Evolutionary conservation across 2,888 invertebrate species (phyloP).

Genomic region (Acleris holmiana): DNA sequence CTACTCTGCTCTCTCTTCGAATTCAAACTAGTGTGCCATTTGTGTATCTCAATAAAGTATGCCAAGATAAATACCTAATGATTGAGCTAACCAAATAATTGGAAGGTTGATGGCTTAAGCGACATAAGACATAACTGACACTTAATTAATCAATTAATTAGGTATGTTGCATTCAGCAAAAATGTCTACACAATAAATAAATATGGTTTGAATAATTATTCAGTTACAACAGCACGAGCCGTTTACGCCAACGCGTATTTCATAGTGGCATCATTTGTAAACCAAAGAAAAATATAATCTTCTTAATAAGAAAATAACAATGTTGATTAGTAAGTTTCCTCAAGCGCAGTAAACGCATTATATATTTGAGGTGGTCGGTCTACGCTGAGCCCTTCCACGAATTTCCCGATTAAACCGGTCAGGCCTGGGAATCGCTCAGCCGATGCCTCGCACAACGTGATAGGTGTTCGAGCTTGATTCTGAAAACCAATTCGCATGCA

Average conservation of each 20-base stretch:
- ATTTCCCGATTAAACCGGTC: slow-evolving; percentile 72
- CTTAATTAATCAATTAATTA: slow-evolving; percentile 7
- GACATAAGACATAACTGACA: slow-evolving; percentile 19
- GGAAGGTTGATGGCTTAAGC: slow-evolving; percentile 4
- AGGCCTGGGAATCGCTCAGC: slow-evolving; percentile 57
- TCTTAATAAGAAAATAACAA: not conserved
- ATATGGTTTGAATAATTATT: slow-evolving; percentile 31
- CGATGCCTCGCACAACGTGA: slow-evolving; percentile 57
- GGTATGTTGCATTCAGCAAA: slow-evolving; percentile 14
- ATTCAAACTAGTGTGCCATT: slow-evolving; percentile 47
- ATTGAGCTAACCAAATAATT: slow-evolving; percentile 2
- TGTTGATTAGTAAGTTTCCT: slow-evolving; percentile 13
- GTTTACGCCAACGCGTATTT: slow-evolving; percentile 16
- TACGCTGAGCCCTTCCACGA: slow-evolving; percentile 65
- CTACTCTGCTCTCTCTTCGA: slow-evolving; percentile 49
- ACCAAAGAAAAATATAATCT: slow-evolving; percentile 1
- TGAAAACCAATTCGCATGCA: slow-evolving; percentile 47
- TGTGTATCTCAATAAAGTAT: slow-evolving; percentile 18
- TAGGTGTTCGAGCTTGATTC: slow-evolving; percentile 55
- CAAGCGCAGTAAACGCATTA: slow-evolving; percentile 9
- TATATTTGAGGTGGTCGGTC: slow-evolving; percentile 40
- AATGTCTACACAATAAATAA: slow-evolving; percentile 30
- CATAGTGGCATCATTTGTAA: slow-evolving; percentile 9
- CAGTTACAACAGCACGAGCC: slow-evolving; percentile 20
- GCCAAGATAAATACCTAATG: slow-evolving; percentile 13